phyloP scores from a whole-genome alignment of 2,888 invertebrate genomes.

The Cybosia mesomella region DNA sequence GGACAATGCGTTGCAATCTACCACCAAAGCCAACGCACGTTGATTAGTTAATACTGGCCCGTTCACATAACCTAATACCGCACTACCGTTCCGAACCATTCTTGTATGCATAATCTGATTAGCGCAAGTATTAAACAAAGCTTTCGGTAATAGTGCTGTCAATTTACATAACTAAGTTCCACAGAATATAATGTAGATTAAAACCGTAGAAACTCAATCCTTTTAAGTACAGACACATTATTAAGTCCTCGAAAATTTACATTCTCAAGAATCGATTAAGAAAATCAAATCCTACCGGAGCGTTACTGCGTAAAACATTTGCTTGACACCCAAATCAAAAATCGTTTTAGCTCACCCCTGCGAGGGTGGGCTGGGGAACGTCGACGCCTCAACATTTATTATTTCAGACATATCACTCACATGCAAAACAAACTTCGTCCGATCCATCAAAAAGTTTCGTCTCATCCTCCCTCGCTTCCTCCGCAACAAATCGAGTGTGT shows the following conservation, averaged over 20 bases:
- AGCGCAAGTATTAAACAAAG: conserved; percentile 84
- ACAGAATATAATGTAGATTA: conserved; percentile 58
- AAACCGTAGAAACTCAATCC: conserved; percentile 63
- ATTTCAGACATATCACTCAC: conserved; percentile 88
- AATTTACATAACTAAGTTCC: conserved; percentile 68
- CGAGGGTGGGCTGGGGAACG: conserved; percentile 75
- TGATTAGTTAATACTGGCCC: conserved; percentile 85
- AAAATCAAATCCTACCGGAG: conserved; percentile 84
- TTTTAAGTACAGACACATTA: conserved; percentile 53
- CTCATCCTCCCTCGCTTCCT: conserved; percentile 61
- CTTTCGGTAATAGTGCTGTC: conserved; percentile 73
- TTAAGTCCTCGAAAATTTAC: conserved; percentile 66
- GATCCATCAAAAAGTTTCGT: conserved; percentile 86
- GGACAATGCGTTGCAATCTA: conserved; percentile 85
- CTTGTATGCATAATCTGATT: conserved; percentile 87
- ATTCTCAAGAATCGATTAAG: conserved; percentile 83
- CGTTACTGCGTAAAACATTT: conserved; percentile 85
- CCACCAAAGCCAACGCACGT: conserved; percentile 82
- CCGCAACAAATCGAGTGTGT: conserved; percentile 84
- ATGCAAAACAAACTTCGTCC: conserved; percentile 87
- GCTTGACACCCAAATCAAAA: conserved; percentile 87
- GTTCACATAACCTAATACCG: conserved; percentile 80
- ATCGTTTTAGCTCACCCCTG: conserved; percentile 85
- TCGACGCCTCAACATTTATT: conserved; percentile 87
- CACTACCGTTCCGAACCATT: conserved; percentile 77